Base-by-base conservation (phyloP, 2,888 invertebrate genomes). In the Ceramica pisi region DNA sequence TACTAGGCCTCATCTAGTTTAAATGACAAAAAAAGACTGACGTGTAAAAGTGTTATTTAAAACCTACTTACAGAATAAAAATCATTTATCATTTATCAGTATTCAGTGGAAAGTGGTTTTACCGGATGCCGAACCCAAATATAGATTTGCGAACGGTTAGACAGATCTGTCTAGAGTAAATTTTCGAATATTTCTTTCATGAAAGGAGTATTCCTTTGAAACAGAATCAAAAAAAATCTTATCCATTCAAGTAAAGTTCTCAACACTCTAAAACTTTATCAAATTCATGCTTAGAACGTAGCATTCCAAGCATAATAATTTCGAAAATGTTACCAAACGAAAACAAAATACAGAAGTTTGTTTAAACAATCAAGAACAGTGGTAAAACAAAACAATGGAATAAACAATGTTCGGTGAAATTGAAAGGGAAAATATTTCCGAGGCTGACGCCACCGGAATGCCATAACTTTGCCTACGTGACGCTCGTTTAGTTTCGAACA, bases 331-430 rank as follows among this genome's bases (percentile, higher is more conserved):
- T 61, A 59, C 44, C 63, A 16, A 51, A 31, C 48, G 12, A 67
- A 70, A 59, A 68, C 66, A 72, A 62, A 72, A 68, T 16, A 16
- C 46, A 62, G 19, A 74, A 72, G 53, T 72, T 72, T 70, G 74
- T 67, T 74, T 56, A 67, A 82, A 80, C 76, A 82, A 67, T 69
- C 70, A 69, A 71, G 57, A 74, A 53, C 71, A 65, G 61, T 46
- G 60, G 61, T 67, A 55, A 68, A 81, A 75, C 72, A 81, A 78
- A 81, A 70, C 73, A 79, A 72, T 60, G 51, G 31, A 62, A 76
- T 65, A 73, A 80, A 83, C 84, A 81, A 75, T 72, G 80, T 84
- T 79, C 23, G 41, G 48, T 59, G 61, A 62, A 75, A 69, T 72
- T 61, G 74, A 76, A 84, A 79, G 57, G 10, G 68, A 77, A 81